These are phyloP conservation scores for Aleiodes testaceus DNA, from an alignment of 2,888 invertebrate species.

Conservation along the genomic window DNA sequence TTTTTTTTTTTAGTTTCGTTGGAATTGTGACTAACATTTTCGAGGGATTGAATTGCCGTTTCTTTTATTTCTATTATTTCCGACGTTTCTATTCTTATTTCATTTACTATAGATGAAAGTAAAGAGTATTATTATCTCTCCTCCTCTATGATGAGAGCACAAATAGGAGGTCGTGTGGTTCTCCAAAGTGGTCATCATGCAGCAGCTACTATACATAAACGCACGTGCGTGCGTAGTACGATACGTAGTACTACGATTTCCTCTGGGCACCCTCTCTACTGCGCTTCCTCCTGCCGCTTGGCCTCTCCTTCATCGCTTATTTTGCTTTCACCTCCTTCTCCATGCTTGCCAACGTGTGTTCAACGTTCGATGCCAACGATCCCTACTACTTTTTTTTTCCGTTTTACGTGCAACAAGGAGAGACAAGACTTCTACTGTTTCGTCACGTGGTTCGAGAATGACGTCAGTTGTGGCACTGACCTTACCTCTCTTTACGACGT, in stretches of 20 bases:
- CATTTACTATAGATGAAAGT: slow-evolving; percentile 59
- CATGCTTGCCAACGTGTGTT: slow-evolving; percentile 22
- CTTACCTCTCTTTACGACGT: slow-evolving; percentile 59
- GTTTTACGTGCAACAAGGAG: slow-evolving; percentile 5
- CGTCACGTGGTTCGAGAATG: slow-evolving; percentile 61
- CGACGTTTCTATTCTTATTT: slow-evolving; percentile 25
- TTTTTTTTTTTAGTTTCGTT: slow-evolving; percentile 34
- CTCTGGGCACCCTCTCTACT: slow-evolving; percentile 21
- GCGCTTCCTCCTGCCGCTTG: slow-evolving; percentile 14
- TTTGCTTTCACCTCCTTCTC: slow-evolving; percentile 25
- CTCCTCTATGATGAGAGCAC: slow-evolving; percentile 45
- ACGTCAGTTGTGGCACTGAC: slow-evolving; percentile 70
- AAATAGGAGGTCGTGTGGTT: slow-evolving; percentile 1
- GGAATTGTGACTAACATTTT: slow-evolving; percentile 50
- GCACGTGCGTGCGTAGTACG: slow-evolving; percentile 70
- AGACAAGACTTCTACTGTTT: slow-evolving; percentile 5
- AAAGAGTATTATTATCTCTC: slow-evolving; percentile 58
- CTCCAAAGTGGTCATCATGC: slow-evolving; percentile 20
- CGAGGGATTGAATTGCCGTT: slow-evolving; percentile 29
- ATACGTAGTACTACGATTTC: slow-evolving; percentile 68
- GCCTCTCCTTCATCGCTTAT: slow-evolving; percentile 22
- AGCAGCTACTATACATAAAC: slow-evolving; percentile 52
- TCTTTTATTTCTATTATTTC: slow-evolving; percentile 36
- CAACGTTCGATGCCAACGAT: slow-evolving; percentile 29
- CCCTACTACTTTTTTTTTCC: slow-evolving; percentile 10